phyloP scores from a whole-genome alignment of 2,797 vertebrate genomes.

The Heteromormyrus szaboi region DNA sequence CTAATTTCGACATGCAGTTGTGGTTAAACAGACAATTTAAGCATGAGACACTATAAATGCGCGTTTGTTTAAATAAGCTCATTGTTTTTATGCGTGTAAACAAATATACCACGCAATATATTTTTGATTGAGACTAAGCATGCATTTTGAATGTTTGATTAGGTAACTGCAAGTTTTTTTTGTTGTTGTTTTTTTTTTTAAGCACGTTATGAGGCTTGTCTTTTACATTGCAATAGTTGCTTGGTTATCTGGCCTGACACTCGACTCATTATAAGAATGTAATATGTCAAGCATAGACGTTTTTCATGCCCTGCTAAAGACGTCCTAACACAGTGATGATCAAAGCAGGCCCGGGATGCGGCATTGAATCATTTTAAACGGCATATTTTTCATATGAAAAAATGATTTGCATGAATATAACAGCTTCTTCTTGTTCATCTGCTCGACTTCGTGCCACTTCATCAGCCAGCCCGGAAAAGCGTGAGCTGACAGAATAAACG shows the following conservation, averaged over 20 bases:
- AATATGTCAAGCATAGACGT: constrained; percentile 11
- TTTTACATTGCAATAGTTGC: neutral
- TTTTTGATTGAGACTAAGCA: neutral
- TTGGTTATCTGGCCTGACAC: neutral
- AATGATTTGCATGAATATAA: constrained; percentile 9
- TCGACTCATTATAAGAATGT: neutral
- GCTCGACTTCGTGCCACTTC: neutral
- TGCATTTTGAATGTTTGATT: neutral
- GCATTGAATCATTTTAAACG: neutral
- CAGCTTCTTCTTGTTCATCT: constrained; percentile 7
- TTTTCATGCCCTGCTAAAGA: constrained; percentile 8
- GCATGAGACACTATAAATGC: neutral
- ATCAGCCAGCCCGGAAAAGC: neutral
- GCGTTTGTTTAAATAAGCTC: neutral
- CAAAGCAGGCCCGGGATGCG: neutral
- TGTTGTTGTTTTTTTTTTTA: neutral
- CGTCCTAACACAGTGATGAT: neutral
- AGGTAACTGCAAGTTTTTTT: neutral
- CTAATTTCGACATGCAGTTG: neutral
- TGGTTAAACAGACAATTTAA: neutral
- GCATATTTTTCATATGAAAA: constrained; percentile 10
- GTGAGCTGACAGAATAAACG: neutral
- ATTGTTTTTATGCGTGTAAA: neutral
- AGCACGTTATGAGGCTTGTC: neutral
- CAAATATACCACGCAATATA: neutral